Evolutionary conservation across 2,888 invertebrate species (phyloP).

Genomic region (Pachymerium ferrugineum): DNA sequence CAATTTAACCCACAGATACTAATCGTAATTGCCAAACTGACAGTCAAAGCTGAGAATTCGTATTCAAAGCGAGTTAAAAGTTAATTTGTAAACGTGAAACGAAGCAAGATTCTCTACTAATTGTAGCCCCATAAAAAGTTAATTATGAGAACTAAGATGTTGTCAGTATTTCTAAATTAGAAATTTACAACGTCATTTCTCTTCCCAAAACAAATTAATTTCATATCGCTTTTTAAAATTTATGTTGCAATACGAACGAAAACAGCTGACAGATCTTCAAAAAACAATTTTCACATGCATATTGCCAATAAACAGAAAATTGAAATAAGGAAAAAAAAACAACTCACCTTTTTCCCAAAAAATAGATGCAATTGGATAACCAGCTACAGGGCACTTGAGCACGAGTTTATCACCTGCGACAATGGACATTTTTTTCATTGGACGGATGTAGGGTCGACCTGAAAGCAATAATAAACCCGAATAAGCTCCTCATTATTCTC

Average conservation of each 20-base stretch:
- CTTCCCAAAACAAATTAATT: too few species aligned
- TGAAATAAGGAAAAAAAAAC: too few species aligned
- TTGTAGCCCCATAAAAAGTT: background rate
- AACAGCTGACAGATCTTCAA: too few species aligned
- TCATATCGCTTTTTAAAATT: background rate
- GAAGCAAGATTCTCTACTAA: background rate
- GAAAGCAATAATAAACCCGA: conserved; percentile 38
- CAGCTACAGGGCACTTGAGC: conserved; percentile 87
- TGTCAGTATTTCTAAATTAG: background rate
- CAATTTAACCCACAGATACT: background rate
- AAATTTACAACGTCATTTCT: background rate
- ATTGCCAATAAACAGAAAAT: too few species aligned
- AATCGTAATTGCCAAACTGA: conserved; percentile 11
- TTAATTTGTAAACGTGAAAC: background rate
- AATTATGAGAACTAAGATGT: background rate
- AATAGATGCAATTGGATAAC: conserved; percentile 87
- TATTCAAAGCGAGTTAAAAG: background rate
- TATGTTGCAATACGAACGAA: too few species aligned
- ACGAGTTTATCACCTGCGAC: conserved; percentile 86
- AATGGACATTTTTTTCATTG: conserved; percentile 88
- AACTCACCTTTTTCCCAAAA: conserved; percentile 93
- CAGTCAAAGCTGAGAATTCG: background rate
- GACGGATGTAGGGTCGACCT: conserved; percentile 80
- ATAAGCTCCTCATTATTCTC: too few species aligned
- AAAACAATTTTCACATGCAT: too few species aligned